These are phyloP conservation scores for Pomatostomus ruficeps DNA, from an alignment of 2,113 vertebrate genomes.

Conservation along the genomic window DNA sequence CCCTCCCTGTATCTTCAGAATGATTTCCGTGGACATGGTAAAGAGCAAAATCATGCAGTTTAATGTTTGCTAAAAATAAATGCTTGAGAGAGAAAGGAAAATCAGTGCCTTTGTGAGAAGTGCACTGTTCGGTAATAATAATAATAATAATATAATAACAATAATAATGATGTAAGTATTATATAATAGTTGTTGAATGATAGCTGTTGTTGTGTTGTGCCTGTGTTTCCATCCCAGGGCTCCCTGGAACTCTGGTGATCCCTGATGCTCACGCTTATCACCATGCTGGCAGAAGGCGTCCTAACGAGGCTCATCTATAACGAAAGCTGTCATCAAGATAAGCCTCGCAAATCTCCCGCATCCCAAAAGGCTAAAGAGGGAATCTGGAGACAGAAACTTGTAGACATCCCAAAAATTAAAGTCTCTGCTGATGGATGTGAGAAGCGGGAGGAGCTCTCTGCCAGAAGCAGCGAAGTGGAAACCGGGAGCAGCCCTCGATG, in stretches of 20 bases:
- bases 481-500: background rate
- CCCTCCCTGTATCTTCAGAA: background rate
- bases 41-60: background rate
- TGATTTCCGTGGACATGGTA: background rate
- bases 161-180: background rate
- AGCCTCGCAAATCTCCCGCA: background rate
- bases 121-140: background rate
- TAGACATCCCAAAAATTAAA: background rate
- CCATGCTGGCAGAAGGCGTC: constrained; percentile 74
- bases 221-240: background rate
- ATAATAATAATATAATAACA: background rate
- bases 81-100: background rate
- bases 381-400: constrained; percentile 44
- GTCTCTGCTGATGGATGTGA: background rate
- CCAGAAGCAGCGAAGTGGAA: background rate
- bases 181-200: background rate
- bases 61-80: background rate
- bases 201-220: background rate
- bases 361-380: constrained; percentile 23
- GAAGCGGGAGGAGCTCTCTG: background rate
- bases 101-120: background rate
- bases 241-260: background rate
- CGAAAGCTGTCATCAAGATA: constrained; percentile 25
- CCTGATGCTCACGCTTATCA: background rate
- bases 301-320: constrained; percentile 53